Conservation (phyloP, 2,113 vertebrate species). For the Proteles cristata region DNA sequence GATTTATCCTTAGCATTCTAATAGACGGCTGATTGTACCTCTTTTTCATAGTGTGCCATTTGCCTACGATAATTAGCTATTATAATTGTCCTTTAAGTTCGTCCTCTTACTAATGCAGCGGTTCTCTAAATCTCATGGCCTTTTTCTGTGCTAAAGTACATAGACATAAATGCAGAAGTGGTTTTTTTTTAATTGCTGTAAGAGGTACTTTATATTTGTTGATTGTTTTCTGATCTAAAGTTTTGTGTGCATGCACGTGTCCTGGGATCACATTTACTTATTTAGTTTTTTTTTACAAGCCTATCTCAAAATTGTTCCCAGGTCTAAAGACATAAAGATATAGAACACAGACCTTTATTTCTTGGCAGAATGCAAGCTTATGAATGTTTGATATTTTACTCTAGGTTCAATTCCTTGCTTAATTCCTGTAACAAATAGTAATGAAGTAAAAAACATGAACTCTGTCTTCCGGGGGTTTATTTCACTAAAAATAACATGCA, state of each 20-base stretch:
- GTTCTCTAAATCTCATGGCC: conserved; percentile 60
- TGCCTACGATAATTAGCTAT: conserved; percentile 60
- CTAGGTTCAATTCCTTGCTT: not conserved
- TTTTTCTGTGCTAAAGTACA: conserved; percentile 38
- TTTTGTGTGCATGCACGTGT: not conserved
- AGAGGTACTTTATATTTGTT: conserved; percentile 22
- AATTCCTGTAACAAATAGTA: not conserved
- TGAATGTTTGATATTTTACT: conserved; percentile 19
- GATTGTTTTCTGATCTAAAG: not conserved
- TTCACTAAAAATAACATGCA: conserved; percentile 38
- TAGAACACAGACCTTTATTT: not conserved
- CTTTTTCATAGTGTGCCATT: not conserved
- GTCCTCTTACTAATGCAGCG: conserved; percentile 47
- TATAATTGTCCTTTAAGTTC: conserved; percentile 51
- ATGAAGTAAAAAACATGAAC: not conserved
- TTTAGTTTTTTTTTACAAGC: not conserved
- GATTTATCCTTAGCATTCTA: not conserved
- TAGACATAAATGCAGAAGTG: not conserved
- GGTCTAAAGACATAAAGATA: not conserved
- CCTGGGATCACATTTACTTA: conserved; percentile 23
- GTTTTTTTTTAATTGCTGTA: not conserved
- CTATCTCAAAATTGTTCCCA: conserved; percentile 39
- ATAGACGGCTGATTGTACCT: not conserved
- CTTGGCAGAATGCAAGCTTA: not conserved
- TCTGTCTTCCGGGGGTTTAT: conserved; percentile 7